phyloP scores from a whole-genome alignment of 2,888 invertebrate species.

The Agrochola circellaris region DNA sequence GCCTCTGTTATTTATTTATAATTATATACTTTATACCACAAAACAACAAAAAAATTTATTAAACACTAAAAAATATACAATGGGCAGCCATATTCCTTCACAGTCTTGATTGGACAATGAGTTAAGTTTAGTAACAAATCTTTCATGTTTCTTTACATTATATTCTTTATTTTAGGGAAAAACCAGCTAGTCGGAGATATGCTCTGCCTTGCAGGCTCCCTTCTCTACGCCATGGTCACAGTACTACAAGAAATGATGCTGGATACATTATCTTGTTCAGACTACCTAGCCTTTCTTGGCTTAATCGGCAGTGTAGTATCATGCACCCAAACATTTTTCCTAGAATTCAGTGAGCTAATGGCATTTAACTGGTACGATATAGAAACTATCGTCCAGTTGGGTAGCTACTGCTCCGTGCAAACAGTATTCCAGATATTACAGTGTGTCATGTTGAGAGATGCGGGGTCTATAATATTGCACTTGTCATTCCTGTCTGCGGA shows the following conservation, averaged over 20 bases:
- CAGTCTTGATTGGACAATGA: background rate
- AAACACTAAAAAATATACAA: no score
- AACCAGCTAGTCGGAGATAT: conserved; percentile 96
- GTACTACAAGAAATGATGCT: conserved; percentile 95
- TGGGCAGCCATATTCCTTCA: no score
- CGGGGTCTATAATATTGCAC: conserved; percentile 96
- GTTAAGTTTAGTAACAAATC: background rate
- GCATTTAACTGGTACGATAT: conserved; percentile 93
- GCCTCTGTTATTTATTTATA: no score
- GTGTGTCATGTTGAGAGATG: conserved; percentile 93
- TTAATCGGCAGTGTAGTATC: conserved; percentile 95
- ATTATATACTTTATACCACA: no score
- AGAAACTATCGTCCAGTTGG: conserved; percentile 91
- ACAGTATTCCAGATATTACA: conserved; percentile 94
- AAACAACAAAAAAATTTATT: no score
- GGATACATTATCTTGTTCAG: conserved; percentile 94
- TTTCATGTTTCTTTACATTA: background rate
- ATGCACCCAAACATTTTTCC: conserved; percentile 94
- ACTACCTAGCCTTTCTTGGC: conserved; percentile 95
- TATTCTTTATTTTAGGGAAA: conserved; percentile 90
- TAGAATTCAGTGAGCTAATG: conserved; percentile 93
- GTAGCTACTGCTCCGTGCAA: conserved; percentile 93
- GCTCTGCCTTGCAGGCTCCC: conserved; percentile 94
- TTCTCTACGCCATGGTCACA: conserved; percentile 95
- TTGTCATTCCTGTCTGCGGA: conserved; percentile 95